phyloP scores from a whole-genome alignment of 2,888 invertebrate species.

The Tetrapedia diversipes region DNA sequence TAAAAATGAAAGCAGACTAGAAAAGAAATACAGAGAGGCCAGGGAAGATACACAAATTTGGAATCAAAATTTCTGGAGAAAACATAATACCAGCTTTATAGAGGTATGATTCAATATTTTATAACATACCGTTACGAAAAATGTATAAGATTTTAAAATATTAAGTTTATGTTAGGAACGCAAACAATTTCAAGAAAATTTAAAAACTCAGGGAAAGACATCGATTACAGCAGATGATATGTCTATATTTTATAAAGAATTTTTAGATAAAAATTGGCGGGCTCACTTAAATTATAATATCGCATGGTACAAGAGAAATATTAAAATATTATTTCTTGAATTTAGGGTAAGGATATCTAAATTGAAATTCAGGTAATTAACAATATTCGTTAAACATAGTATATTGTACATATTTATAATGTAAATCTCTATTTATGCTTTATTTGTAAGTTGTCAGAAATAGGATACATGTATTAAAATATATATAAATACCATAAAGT shows the following conservation, averaged over 20 bases:
- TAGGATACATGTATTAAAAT: conserved; percentile 8
- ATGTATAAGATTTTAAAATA: conserved; percentile 20
- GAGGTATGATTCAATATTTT: conserved; percentile 83
- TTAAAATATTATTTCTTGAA: conserved; percentile 86
- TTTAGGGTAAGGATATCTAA: conserved; percentile 84
- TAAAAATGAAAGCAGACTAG: conserved; percentile 87
- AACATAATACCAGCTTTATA: conserved; percentile 90
- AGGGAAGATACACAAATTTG: conserved; percentile 90
- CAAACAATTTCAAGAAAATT: conserved; percentile 78
- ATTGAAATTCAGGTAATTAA: conserved; percentile 69
- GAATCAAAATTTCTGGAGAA: conserved; percentile 93
- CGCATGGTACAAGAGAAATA: conserved; percentile 92
- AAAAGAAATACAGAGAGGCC: conserved; percentile 86
- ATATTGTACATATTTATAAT: conserved; percentile 16
- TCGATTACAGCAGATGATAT: conserved; percentile 91
- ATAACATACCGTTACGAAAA: not conserved
- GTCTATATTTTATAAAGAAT: conserved; percentile 94
- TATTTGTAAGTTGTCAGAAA: conserved; percentile 4
- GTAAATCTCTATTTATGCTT: conserved; percentile 23
- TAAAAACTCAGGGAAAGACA: conserved; percentile 81
- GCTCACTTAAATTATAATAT: conserved; percentile 90
- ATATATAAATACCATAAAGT: conserved; percentile 4
- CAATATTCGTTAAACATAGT: not conserved
- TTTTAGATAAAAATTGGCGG: conserved; percentile 92
- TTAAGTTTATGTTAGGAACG: conserved; percentile 80